Evolutionary conservation across 2,113 vertebrate genomes (phyloP).

Genomic region (Entomyzon cyanotis): DNA sequence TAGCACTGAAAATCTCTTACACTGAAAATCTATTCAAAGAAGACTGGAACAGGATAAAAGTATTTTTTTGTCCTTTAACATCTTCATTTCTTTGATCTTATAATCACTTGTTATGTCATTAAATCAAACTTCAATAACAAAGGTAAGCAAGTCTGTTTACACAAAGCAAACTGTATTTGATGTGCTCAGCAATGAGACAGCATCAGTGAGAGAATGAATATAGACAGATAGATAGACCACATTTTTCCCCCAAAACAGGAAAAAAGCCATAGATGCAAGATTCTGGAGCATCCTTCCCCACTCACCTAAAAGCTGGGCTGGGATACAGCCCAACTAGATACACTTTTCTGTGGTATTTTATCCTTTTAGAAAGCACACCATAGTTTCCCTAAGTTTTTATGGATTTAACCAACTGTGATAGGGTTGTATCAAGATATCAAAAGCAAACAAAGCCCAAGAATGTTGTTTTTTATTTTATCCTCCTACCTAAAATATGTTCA

Average conservation of each 20-base stretch:
- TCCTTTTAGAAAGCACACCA: background rate
- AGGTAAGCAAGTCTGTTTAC: background rate
- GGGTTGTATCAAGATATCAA: background rate
- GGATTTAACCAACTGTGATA: background rate
- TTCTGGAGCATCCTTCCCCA: background rate
- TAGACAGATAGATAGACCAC: background rate
- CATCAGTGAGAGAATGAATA: background rate
- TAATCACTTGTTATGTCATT: background rate
- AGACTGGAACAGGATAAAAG: background rate
- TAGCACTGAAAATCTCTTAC: background rate
- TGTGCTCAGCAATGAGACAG: background rate
- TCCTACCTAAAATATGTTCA: slow-evolving; percentile 5
- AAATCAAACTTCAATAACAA: background rate
- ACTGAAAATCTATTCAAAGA: background rate
- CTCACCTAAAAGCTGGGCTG: background rate
- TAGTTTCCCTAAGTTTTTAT: background rate
- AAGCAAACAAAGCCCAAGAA: background rate
- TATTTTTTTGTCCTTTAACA: background rate
- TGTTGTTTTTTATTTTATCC: background rate
- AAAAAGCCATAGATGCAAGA: background rate
- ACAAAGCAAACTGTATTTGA: background rate
- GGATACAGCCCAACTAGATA: background rate
- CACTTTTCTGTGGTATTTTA: background rate
- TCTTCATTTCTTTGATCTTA: slow-evolving; percentile 24
- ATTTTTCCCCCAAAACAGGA: background rate